Evolutionary conservation across 1,140 invertebrate species (phyloP), one percentile per base, ranked within the genome.

Genomic region (Luehdorfia chinensis): DNA sequence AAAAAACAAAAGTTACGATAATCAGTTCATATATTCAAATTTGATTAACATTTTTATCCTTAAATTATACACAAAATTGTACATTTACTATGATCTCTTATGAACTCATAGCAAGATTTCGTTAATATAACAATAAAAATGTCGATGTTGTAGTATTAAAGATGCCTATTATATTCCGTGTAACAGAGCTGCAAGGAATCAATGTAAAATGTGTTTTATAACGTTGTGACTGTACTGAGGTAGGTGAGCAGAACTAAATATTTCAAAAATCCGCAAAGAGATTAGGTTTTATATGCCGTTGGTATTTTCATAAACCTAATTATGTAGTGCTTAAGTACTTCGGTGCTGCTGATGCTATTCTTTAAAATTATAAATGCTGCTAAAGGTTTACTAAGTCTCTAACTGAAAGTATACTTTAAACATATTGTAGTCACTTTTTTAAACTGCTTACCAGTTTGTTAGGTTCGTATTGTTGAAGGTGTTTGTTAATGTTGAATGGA

Each of bases 21-120:
- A 43, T 43, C 39, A 43, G 25, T 43, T 43, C 39, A 28, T 43
- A 28, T 43, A 43, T 43, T 43, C 39, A 43, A 13, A 16, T 5
- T 28, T 18, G 13, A 13, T 43, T 43, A 28, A 43, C 25, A 43
- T 43, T 12, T 16, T 43, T 37, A 37, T 43, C 13, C 39, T 43
- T 43, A 43, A 28, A 27, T 43, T 30, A 23, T 43, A 43, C 23
- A 39, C 21, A n/a, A 39, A 41, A 27, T 43, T 43, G 39, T 43
- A 43, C 39, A 43, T 30, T 27, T 14, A 7, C 13, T 23, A 21
- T 12, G 12, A 39, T 13, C 12, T 32, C 11, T 34, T 18, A 43
- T 11, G 13, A 28, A 21, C 28, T 43, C 39, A 43, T 28, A 9
- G 25, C 23, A 7, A 12, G 27, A 28, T 16, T 28, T 15, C 4